Evolutionary conservation across 2,797 vertebrate species (phyloP).

Genomic region (Mus minutoides): DNA sequence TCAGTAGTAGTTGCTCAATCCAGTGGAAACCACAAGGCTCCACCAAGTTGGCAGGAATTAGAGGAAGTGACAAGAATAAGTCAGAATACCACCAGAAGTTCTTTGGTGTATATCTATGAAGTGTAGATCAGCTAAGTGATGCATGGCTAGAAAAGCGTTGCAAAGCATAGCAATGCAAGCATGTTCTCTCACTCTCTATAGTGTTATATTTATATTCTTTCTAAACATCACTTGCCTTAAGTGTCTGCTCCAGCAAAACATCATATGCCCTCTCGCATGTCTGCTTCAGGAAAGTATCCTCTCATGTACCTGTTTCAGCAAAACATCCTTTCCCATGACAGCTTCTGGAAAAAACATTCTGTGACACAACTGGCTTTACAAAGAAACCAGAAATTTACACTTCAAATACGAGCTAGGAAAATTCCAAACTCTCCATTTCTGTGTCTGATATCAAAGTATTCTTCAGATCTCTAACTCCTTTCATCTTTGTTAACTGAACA

Average conservation of each 20-base stretch:
- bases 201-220: background rate
- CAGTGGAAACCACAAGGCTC: background rate
- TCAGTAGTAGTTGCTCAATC: background rate
- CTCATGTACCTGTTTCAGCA: background rate
- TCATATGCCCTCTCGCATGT: background rate
- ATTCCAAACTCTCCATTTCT: background rate
- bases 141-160: background rate
- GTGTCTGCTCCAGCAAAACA: background rate
- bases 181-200: background rate
- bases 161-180: background rate
- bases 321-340: background rate
- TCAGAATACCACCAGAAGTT: background rate
- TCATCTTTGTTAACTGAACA: background rate
- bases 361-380: background rate
- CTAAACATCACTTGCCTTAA: background rate
- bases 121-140: background rate
- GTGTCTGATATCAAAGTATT: background rate
- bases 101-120: background rate
- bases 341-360: background rate
- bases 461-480: background rate
- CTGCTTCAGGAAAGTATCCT: background rate
- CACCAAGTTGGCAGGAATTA: background rate
- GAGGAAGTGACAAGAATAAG: background rate
- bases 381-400: background rate
- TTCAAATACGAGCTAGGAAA: background rate